Evolutionary conservation across 2,797 vertebrate species (phyloP), one percentile per base, ranked within the genome.

Genomic region (Erethizon dorsatum): DNA sequence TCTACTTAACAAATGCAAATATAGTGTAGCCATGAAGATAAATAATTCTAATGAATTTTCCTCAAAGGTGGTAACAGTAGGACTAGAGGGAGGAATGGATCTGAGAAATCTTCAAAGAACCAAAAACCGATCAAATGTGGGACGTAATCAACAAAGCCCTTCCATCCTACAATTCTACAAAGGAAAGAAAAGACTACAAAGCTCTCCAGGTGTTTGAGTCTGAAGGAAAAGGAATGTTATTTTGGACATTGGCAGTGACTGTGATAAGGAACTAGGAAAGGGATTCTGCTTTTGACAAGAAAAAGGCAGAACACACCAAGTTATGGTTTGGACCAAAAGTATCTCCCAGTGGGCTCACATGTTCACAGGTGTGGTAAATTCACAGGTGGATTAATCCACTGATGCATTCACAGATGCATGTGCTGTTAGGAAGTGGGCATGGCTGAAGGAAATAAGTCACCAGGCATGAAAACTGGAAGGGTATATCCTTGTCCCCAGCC

Each of bases 1-100:
- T 94, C 82, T 82, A 92, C 92, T 75, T 67, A 86, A 94, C 65
- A 94, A 93, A 73, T 28, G 47, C 47, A 61, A 88, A 80, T 57
- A 83, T 8, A 94, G 37, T 8, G 11, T 11, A 93, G 75, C n/a
- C 47, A n/a, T 22, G 24, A 77, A 78, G 56, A 83, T 4, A 75
- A 90, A 71, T 22, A 88, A 79, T 75, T 86, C 61, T 37, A 77
- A 67, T 20, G 77, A 54, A 12, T 20, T 63, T 54, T 71, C 83
- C 59, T 94, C 83, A 90, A 82, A 92, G 24, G 47, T 50, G 45
- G 26, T 9, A 78, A 78, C 5, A 47, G 24, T 15, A 67, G 61
- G 20, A 83, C 31, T 6, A 17, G 54, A 57, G 13, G 2, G 0
- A 73, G n/a, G 4, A 57, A 6, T 1, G 6, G 59, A 24, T 63